A percentile compares a stretch with the other conserved stretches of the same genome.
phyloP scores from a whole-genome alignment of 2,888 invertebrate genomes.

The Osmoderma eremita region DNA sequence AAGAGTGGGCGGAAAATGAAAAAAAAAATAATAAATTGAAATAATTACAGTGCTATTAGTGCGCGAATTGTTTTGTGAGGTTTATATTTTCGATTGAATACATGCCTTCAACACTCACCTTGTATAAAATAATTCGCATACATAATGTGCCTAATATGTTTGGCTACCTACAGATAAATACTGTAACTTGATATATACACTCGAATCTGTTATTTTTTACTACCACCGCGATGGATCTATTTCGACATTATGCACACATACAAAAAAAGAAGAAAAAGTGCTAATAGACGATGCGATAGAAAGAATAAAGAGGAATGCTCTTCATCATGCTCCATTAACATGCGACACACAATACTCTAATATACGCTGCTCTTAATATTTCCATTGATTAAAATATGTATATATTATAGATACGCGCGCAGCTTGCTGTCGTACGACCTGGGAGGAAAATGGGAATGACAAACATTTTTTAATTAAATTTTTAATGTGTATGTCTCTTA shows the following conservation, averaged over 20 bases:
- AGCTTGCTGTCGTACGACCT: not conserved
- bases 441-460: constrained; percentile 29
- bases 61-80: no score
- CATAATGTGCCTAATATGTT: not conserved
- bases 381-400: not conserved
- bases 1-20: not conserved
- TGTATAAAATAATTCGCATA: constrained; percentile 13
- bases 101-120: constrained; percentile 21
- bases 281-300: not conserved
- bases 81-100: no score
- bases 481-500: not conserved
- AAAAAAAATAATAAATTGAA: not conserved
- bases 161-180: not conserved
- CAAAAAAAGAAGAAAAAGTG: constrained; percentile 10
- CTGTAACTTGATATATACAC: constrained; percentile 1
- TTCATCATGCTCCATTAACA: constrained; percentile 22
- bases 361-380: constrained; percentile 9
- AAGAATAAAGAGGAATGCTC: constrained; percentile 1
- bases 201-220: constrained; percentile 2
- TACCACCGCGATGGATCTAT: not conserved
- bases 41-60: not conserved
- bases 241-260: constrained; percentile 3
- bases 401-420: not conserved
- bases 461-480: constrained; percentile 31
- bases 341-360: constrained; percentile 8